phyloP scores from a whole-genome alignment of 2,113 vertebrate species.

The Misgurnus mizolepis region DNA sequence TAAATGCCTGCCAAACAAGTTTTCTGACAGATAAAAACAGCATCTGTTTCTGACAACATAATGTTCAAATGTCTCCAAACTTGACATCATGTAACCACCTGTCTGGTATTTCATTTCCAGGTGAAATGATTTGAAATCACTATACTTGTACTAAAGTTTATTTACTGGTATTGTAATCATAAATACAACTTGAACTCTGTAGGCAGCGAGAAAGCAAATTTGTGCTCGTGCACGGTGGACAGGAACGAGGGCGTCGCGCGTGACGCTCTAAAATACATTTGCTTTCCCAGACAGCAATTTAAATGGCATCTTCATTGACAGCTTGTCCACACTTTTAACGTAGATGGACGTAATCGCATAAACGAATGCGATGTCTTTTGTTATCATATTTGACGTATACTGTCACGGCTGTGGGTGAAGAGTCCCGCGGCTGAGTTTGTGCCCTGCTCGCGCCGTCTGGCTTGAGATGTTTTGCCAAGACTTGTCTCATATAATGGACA shows the following conservation, averaged over 20 bases:
- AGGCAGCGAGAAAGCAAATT: not conserved
- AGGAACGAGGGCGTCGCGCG: too few relatives aligned
- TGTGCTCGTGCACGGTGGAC: too few relatives aligned
- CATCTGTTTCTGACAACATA: not conserved
- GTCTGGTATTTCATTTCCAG: not conserved
- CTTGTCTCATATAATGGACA: constrained; percentile 23
- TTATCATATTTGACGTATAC: constrained; percentile 16
- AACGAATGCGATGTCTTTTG: constrained; percentile 67
- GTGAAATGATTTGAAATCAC: not conserved
- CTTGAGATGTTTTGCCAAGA: constrained; percentile 23
- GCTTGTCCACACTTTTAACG: constrained; percentile 73
- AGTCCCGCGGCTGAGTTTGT: constrained; percentile 20
- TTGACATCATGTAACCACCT: not conserved
- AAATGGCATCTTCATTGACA: constrained; percentile 72
- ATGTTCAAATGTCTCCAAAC: not conserved
- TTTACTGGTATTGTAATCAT: too few relatives aligned
- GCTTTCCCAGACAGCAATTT: constrained; percentile 53
- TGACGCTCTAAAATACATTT: not conserved
- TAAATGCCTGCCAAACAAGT: not conserved
- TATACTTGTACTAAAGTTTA: too few relatives aligned
- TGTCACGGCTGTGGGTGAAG: constrained; percentile 27
- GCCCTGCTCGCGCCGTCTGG: constrained; percentile 1
- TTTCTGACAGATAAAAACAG: not conserved
- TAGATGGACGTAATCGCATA: constrained; percentile 74
- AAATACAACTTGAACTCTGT: not conserved